A percentile compares a stretch with the other conserved stretches of the same genome.
phyloP scores from a whole-genome alignment of 2,797 vertebrate species.

The Malacoraja senta region DNA sequence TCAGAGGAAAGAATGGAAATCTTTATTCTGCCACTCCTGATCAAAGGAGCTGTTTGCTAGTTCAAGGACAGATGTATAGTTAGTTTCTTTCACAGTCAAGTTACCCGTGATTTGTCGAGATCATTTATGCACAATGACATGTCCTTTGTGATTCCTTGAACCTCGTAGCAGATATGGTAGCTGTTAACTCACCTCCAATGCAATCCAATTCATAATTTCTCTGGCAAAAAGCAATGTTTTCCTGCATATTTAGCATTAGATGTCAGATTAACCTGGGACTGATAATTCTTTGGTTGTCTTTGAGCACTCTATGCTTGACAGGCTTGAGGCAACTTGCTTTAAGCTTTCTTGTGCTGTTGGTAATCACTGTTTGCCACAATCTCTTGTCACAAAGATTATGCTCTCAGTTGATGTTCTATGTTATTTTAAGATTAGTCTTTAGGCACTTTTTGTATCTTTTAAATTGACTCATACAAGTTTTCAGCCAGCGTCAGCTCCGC shows the following conservation, averaged over 20 bases:
- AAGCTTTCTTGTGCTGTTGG: background rate
- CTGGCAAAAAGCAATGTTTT: background rate
- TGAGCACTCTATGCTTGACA: background rate
- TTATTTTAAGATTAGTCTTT: constrained; percentile 11
- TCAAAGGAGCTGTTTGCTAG: background rate
- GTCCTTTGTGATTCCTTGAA: background rate
- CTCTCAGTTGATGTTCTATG: background rate
- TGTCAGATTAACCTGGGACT: background rate
- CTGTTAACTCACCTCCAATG: background rate
- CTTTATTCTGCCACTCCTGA: too few relatives aligned
- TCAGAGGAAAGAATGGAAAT: too few relatives aligned
- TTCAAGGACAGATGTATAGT: background rate
- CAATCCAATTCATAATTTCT: background rate
- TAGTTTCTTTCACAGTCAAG: background rate
- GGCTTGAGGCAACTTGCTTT: background rate
- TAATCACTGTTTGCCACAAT: background rate
- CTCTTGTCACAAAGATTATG: background rate
- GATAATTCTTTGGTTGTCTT: background rate
- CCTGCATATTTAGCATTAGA: background rate
- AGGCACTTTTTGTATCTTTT: background rate
- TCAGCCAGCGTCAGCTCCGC: background rate
- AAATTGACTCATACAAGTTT: background rate
- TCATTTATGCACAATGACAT: background rate
- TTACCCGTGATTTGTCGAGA: background rate
- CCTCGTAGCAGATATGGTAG: background rate